A percentile compares a stretch with the other conserved stretches of the same genome.
Evolutionary conservation across 2,113 vertebrate species (phyloP).

Genomic region (Prunella fulvescens): DNA sequence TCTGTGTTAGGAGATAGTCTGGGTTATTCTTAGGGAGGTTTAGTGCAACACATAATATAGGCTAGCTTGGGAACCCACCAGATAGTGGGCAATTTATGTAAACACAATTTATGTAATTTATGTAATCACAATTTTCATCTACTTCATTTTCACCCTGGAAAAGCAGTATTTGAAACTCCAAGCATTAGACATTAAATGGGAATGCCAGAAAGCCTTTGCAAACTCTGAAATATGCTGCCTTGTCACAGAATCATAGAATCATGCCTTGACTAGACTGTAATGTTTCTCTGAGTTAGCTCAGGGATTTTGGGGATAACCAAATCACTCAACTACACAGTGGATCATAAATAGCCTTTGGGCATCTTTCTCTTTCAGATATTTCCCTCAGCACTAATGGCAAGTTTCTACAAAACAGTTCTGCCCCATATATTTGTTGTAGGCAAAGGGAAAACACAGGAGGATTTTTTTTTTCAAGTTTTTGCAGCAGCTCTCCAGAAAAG

Average conservation of each 20-base stretch:
- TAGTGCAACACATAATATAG: background rate
- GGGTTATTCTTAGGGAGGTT: background rate
- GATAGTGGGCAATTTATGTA: background rate
- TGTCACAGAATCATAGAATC: background rate
- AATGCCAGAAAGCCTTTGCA: background rate
- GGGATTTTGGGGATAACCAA: background rate
- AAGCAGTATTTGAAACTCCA: background rate
- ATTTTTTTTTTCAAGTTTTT: background rate
- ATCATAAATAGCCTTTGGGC: background rate
- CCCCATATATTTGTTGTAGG: background rate
- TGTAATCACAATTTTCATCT: background rate
- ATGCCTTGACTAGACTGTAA: background rate
- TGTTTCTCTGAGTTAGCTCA: background rate
- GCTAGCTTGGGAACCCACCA: background rate
- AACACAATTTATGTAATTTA: background rate
- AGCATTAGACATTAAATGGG: background rate
- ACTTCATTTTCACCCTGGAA: background rate
- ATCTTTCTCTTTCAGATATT: background rate
- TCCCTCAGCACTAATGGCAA: background rate
- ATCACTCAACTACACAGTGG: background rate
- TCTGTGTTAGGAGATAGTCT: background rate
- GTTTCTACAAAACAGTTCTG: background rate
- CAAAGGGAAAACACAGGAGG: background rate
- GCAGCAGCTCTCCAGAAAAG: background rate
- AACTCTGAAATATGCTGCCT: background rate